These are phyloP conservation scores for Glaucidium brasilianum DNA, from an alignment of 2,113 vertebrate genomes.

Conservation along the genomic window DNA sequence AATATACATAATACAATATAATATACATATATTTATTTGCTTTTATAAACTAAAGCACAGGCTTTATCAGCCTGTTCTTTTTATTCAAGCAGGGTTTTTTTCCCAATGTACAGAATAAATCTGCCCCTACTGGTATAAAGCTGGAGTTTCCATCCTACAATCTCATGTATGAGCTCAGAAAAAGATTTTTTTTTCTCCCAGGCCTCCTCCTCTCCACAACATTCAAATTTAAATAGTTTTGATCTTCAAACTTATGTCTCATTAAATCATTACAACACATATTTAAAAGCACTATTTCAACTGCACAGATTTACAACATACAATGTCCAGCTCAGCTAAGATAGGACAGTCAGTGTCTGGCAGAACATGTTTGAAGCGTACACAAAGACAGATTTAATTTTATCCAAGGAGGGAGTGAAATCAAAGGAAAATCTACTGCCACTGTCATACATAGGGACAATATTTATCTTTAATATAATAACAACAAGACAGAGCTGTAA, in stretches of 20 bases:
- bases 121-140: neutral
- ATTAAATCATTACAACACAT: conserved; percentile 9
- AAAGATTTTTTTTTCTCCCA: neutral
- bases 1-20: conserved; percentile 8
- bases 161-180: neutral
- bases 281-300: conserved; percentile 13
- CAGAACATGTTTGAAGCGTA: neutral
- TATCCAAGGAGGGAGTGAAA: neutral
- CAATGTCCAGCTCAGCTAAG: neutral
- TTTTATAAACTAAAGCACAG: conserved; percentile 1
- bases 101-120: neutral
- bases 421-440: neutral
- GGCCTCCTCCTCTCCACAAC: neutral
- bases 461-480: neutral
- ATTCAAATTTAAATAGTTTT: conserved; percentile 11
- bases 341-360: neutral
- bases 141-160: neutral
- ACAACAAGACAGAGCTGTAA: neutral
- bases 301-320: neutral
- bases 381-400: neutral
- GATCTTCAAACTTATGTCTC: conserved; percentile 14
- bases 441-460: neutral
- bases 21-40: neutral
- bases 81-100: neutral
- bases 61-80: conserved; percentile 27